Evolutionary conservation across 2,888 invertebrate species (phyloP), one percentile per base, ranked within the genome.

Genomic region (Scaptomyza tumidula): DNA sequence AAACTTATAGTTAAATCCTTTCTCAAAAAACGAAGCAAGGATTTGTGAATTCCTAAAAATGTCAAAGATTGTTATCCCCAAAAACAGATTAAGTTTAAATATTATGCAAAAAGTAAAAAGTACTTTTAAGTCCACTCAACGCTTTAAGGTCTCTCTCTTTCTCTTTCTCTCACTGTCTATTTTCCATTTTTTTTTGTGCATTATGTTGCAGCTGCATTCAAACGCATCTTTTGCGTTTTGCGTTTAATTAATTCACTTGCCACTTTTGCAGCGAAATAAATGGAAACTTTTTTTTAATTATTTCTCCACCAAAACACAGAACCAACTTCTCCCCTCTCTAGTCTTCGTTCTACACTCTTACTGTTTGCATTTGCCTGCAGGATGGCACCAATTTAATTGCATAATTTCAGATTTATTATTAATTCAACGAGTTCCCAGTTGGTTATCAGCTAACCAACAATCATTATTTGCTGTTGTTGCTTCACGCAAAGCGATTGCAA

Each of bases 391-490:
- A 65, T 78, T 80, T 63, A 80, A 83, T 78, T 80, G 83, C 67
- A 86, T 80, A 72, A 74, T 78, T 83, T 83, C 60, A 74, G 78
- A 80, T 86, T 78, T 86, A 83, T 83, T 71, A 75, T 72, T 72
- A 69, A 72, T 83, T 70, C 64, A 74, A 65, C 78, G 66, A 59
- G 57, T 60, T 55, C 27, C 35, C 66, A 49, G 65, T 61, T 71
- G 66, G 49, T 11, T 46, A 6, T 16, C 53, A 67, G 69, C 54
- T 57, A 14, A 39, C 39, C 41, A 41, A 56, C 61, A 48, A 52
- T 59, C 39, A 27, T 27, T 14, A 11, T 19, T 65, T 57, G 16
- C 55, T 48, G 39, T 61, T 62, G 37, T 41, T 14, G 60, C 48
- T 37, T 27, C 66, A 39, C 50, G 62, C 64, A 71, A 68, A 79